Base-by-base conservation (phyloP, 2,888 invertebrate species). In the Elmis aenea region DNA sequence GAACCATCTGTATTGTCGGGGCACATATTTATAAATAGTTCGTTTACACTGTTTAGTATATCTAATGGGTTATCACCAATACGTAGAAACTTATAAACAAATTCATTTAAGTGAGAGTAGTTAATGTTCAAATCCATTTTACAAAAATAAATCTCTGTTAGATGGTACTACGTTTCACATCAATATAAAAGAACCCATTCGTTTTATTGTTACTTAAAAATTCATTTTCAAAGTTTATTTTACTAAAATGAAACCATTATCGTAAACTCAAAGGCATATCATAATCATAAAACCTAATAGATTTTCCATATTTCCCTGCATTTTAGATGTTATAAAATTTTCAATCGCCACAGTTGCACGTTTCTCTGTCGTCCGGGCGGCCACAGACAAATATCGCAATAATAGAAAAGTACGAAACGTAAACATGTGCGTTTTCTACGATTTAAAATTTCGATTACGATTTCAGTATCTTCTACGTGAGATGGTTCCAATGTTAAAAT, bases 381-480 rank as follows among this genome's bases (percentile, higher is more conserved):
- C 29, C 18, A 11, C 13, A n/a, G n/a, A n/a, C n/a, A n/a, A 16
- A 25, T 24, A 24, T 29, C 24, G 16, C 8, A 12, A 15, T 5
- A 33, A 21, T 9, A 26, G 31, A 26, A 24, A 22, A 31, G 22
- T 26, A 16, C 29, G n/a, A 10, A 14, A 13, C 13, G 26, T 40
- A 40, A 40, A 40, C 39, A 31, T 26, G 34, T 30, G 33, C 21
- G 26, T 33, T 27, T 28, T 26, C 26, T 23, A 23, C 22, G 27
- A 26, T 23, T 38, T 38, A 42, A 45, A 47, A 42, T 45, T 38
- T 39, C 30, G 42, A 30, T 38, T 38, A 33, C 38, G 38, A 43
- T 43, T 43, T 40, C 38, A 24, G 38, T 48, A 49, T 48, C 46
- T 51, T 50, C 50, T 50, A 38, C 35, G 35, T 34, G 46, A 46